phyloP scores from a whole-genome alignment of 2,113 vertebrate species.

The Hyla sarda region DNA sequence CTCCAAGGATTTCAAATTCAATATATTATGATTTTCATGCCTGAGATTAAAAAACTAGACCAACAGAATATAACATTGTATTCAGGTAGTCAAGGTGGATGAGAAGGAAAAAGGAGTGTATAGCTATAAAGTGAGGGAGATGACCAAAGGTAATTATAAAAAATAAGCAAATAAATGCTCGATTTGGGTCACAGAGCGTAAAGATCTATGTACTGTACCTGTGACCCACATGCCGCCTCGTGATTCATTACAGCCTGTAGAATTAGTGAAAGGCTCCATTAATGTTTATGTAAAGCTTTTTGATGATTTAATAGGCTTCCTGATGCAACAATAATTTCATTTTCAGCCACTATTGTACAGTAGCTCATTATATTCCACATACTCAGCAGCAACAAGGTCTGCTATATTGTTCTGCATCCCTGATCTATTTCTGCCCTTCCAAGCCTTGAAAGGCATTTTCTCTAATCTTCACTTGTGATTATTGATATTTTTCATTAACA shows the following conservation, averaged over 20 bases:
- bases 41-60: background rate
- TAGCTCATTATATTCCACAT: slow-evolving; percentile 55
- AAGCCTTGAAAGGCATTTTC: slow-evolving; percentile 49
- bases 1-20: background rate
- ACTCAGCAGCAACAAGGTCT: slow-evolving; percentile 52
- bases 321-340: slow-evolving; percentile 51
- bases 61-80: background rate
- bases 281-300: slow-evolving; percentile 52
- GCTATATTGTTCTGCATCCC: slow-evolving; percentile 46
- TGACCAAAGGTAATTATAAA: slow-evolving; percentile 4
- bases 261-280: slow-evolving; percentile 32
- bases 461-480: slow-evolving; percentile 57
- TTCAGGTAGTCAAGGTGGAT: background rate
- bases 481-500: slow-evolving; percentile 59
- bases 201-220: background rate
- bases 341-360: slow-evolving; percentile 2
- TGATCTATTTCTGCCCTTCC: slow-evolving; percentile 51
- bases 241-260: slow-evolving; percentile 43
- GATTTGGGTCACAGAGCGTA: background rate
- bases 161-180: slow-evolving; percentile 19
- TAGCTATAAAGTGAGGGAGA: background rate
- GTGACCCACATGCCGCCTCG: slow-evolving; percentile 16
- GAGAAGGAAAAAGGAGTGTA: background rate
- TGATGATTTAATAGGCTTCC: slow-evolving; percentile 52
- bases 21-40: background rate